Evolutionary conservation across 2,888 invertebrate genomes (phyloP).

Genomic region (Sylvicola fuscatus): DNA sequence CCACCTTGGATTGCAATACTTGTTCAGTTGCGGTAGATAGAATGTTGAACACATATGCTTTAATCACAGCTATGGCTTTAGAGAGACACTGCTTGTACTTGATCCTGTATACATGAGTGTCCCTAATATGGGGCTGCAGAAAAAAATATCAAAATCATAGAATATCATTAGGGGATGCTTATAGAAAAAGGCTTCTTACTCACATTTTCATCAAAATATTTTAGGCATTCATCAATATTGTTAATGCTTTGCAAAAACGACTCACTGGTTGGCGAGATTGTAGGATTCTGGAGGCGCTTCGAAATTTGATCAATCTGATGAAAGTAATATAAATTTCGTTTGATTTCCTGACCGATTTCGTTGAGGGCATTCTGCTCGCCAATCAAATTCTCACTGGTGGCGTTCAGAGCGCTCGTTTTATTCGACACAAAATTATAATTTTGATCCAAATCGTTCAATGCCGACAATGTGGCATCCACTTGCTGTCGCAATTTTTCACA

Average conservation of each 20-base stretch:
- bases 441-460: slow-evolving; percentile 46
- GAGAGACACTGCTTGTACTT: slow-evolving; percentile 71
- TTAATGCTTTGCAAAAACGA: slow-evolving; percentile 62
- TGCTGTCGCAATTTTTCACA: slow-evolving; percentile 46
- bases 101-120: slow-evolving; percentile 58
- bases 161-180: no score
- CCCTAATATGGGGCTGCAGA: slow-evolving; percentile 64
- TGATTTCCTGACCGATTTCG: slow-evolving; percentile 57
- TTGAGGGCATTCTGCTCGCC: slow-evolving; percentile 73
- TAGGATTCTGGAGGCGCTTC: slow-evolving; percentile 60
- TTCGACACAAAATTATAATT: slow-evolving; percentile 75
- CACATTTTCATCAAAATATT: slow-evolving; percentile 66
- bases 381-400: slow-evolving; percentile 77
- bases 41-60: slow-evolving; percentile 55
- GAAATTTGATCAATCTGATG: slow-evolving; percentile 62
- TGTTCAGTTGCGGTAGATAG: slow-evolving; percentile 63
- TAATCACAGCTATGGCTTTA: slow-evolving; percentile 58
- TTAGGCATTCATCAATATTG: slow-evolving; percentile 69
- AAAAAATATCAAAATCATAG: slow-evolving; percentile 5
- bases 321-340: slow-evolving; percentile 64
- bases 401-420: slow-evolving; percentile 81
- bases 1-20: slow-evolving; percentile 28
- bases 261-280: slow-evolving; percentile 63
- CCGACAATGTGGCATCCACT: slow-evolving; percentile 47
- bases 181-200: no score